A percentile compares a stretch with the other conserved stretches of the same genome.
Evolutionary conservation across 2,113 vertebrate species (phyloP).

Genomic region (Cathartes aura): DNA sequence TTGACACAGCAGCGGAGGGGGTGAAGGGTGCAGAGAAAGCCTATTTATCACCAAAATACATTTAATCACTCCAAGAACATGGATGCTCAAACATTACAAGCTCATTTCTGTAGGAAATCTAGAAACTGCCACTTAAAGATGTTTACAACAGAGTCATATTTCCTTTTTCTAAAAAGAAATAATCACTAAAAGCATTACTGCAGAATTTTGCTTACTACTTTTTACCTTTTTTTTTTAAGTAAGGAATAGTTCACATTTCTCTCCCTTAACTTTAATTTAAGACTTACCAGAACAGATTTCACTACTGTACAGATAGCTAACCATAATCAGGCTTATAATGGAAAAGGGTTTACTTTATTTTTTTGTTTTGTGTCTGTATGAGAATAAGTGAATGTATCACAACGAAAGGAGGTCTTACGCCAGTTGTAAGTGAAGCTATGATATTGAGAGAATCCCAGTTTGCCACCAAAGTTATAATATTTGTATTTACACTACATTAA

Average conservation of each 20-base stretch:
- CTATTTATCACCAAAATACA: background rate
- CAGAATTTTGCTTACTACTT: background rate
- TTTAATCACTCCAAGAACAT: background rate
- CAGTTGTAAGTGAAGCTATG: background rate
- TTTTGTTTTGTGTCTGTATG: background rate
- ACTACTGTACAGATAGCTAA: background rate
- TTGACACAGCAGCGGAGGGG: accelerated
- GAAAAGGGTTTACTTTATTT: background rate
- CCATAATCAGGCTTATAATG: background rate
- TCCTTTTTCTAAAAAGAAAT: background rate
- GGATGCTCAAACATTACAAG: background rate
- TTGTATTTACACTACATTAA: background rate
- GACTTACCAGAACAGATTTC: background rate
- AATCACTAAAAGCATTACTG: background rate
- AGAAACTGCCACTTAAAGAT: background rate
- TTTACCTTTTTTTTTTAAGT: background rate
- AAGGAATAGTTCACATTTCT: background rate
- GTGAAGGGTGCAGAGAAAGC: background rate
- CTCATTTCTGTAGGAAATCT: background rate
- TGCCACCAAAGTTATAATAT: background rate
- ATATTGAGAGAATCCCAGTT: background rate
- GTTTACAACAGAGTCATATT: background rate
- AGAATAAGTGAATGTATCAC: background rate
- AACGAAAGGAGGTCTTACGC: background rate
- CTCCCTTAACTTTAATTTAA: background rate